Evolutionary conservation across 2,888 invertebrate species (phyloP), one percentile per base, ranked within the genome.

Genomic region (Melieria picta): DNA sequence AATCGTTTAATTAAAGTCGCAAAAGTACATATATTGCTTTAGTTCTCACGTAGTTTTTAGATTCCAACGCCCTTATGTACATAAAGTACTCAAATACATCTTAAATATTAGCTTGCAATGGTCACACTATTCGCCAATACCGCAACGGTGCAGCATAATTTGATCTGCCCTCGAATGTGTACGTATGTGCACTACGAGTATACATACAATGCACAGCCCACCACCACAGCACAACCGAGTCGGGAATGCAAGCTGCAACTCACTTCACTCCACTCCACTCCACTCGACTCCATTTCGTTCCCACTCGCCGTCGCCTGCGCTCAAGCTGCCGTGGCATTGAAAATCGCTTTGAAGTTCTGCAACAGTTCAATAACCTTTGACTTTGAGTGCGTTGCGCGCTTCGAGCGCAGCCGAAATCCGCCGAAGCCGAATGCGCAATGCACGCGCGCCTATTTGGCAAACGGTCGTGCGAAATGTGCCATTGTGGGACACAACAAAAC

Each of bases 301-400:
- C 43, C 60, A 67, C 73, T 57, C 45, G n/a, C 42, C 50, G 50
- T 50, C 58, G 55, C 5, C 30, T 10, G 43, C 9, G 46, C 30
- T 10, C 13, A 50, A 16, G 58, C 79, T 77, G 76, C 77, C 80
- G 76, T 83, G 83, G 83, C 83, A 83, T 83, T 83, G 84, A 83
- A 82, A 81, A 78, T 79, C 78, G 77, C 82, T 78, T 79, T 80
- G 80, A 79, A 78, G 79, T 76, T 79, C 78, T 76, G 70, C 69
- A 65, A 65, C 74, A 79, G 83, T 84, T 83, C 84, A 83, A 80
- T 71, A 79, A 80, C 84, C 84, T 82, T 81, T 84, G 84, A 80
- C 82, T 82, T 76, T 79, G 76, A 76, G 73, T 63, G 73, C 68
- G 69, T 55, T 65, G 66, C 63, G 30, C 30, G 30, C 30, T 30